Evolutionary conservation across 2,797 vertebrate genomes (phyloP).

Genomic region (Syngnathus rostellatus): DNA sequence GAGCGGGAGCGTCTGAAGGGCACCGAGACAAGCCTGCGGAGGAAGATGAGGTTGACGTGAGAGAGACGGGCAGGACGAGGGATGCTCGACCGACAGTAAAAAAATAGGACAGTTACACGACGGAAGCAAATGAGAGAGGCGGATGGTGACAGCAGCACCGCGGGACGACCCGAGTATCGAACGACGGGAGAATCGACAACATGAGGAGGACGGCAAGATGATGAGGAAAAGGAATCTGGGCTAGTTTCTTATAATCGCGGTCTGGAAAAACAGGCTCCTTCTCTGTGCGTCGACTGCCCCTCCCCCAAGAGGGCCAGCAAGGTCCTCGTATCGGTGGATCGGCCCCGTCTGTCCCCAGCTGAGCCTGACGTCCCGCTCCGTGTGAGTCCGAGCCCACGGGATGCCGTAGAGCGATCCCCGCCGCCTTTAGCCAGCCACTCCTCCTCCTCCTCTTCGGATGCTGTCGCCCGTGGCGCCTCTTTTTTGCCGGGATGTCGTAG

Average conservation of each 20-base stretch:
- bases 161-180: conserved; percentile 22
- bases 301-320: conserved; percentile 70
- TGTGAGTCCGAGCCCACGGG: conserved; percentile 49
- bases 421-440: conserved; percentile 45
- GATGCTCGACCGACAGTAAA: conserved; percentile 21
- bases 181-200: conserved; percentile 35
- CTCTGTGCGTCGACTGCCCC: conserved; percentile 61
- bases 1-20: conserved; percentile 54
- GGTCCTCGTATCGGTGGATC: conserved; percentile 59
- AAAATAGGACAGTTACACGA: conserved; percentile 32
- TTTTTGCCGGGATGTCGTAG: conserved; percentile 67
- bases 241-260: conserved; percentile 31
- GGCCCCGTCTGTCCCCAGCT: conserved; percentile 35
- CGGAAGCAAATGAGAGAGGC: conserved; percentile 23
- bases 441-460: conserved; percentile 39
- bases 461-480: conserved; percentile 62
- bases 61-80: conserved; percentile 10
- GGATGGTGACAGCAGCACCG: conserved; percentile 23
- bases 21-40: conserved; percentile 39
- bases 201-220: conserved; percentile 32
- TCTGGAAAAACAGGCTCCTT: conserved; percentile 66
- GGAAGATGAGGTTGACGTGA: conserved; percentile 26
- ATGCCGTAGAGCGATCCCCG: conserved; percentile 55
- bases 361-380: conserved; percentile 34
- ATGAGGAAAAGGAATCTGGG: background rate